phyloP scores from a whole-genome alignment of 2,888 invertebrate genomes.

The Acronicta alni region DNA sequence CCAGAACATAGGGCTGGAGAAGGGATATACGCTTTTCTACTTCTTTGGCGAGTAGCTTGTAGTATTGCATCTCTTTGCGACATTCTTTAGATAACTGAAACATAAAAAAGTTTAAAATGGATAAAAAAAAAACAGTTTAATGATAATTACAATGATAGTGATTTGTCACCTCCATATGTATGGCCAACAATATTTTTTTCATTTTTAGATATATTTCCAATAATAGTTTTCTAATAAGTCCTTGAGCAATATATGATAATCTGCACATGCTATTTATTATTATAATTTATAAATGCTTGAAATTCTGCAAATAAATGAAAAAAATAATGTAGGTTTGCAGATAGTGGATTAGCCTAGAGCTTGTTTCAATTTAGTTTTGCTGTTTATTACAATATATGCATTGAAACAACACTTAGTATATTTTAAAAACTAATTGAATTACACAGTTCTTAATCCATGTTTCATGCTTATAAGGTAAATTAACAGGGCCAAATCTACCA shows the following conservation, averaged over 20 bases:
- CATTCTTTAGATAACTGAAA: conserved; percentile 91
- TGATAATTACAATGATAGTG: conserved; percentile 9
- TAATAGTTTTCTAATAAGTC: conserved; percentile 31
- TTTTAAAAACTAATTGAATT: too few species aligned
- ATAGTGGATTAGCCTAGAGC: background rate
- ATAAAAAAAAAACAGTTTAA: background rate
- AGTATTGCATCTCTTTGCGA: conserved; percentile 91
- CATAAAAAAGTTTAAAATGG: conserved; percentile 19
- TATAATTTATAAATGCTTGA: conserved; percentile 30
- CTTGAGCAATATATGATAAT: conserved; percentile 37
- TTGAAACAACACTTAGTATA: too few species aligned
- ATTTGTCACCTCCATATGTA: conserved; percentile 29
- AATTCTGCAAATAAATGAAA: conserved; percentile 54
- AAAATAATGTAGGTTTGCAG: conserved; percentile 37
- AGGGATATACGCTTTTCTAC: conserved; percentile 89
- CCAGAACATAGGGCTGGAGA: conserved; percentile 75
- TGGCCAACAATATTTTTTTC: conserved; percentile 45
- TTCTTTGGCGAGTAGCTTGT: conserved; percentile 91
- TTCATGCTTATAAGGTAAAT: too few species aligned
- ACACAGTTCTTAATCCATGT: too few species aligned
- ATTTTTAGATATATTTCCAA: conserved; percentile 39
- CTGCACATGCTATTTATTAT: conserved; percentile 40
- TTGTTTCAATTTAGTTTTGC: background rate
- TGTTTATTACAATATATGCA: too few species aligned
- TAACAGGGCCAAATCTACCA: too few species aligned